Evolutionary conservation across 2,113 vertebrate species (phyloP), one percentile per base, ranked within the genome.

Genomic region (Dascyllus trimaculatus): DNA sequence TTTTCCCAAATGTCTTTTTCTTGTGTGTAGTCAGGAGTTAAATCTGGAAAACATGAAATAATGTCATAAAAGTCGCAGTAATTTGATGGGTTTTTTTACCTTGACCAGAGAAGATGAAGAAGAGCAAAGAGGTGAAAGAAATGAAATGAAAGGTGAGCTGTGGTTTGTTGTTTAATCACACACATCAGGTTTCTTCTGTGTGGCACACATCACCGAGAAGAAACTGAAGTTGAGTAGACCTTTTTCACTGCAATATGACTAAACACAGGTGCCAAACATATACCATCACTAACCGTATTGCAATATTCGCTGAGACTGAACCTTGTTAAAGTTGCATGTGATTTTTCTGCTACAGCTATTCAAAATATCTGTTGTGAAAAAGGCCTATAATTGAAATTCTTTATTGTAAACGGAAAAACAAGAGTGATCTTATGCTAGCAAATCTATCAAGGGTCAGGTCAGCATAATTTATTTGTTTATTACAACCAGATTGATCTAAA

Each of bases 291-390:
- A 21, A 6, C 8, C 21, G 18, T n/a, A 51, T 51, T 51, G 48
- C 48, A 43, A 14, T 8, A n/a, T n/a, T 51, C 19, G 4, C 19
- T 49, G 15, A 19, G 15, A 17, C 17, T 51, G 48, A n/a, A 51
- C 4, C 18, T n/a, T 8, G 4, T 51, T n/a, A 7, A 51, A 51
- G 52, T 22, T 45, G 14, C 25, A 56, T 22, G 15, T 19, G 54
- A 54, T 54, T 54, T 48, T 25, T 46, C 62, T 48, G 46, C 62
- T 17, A 35, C 11, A 46, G 64, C 19, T 35, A 51, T 15, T 71
- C 4, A 53, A 67, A 72, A 61, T 13, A 19, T 43, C 19, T 22
- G 62, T 29, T n/a, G 25, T 4, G 5, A 15, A 32, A 58, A 57
- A 51, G 48, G 6, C 48, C 48, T 19, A 9, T n/a, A 9, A 51